Conservation (phyloP, 1,140 invertebrate species). For the Saxidomus purpurata region DNA sequence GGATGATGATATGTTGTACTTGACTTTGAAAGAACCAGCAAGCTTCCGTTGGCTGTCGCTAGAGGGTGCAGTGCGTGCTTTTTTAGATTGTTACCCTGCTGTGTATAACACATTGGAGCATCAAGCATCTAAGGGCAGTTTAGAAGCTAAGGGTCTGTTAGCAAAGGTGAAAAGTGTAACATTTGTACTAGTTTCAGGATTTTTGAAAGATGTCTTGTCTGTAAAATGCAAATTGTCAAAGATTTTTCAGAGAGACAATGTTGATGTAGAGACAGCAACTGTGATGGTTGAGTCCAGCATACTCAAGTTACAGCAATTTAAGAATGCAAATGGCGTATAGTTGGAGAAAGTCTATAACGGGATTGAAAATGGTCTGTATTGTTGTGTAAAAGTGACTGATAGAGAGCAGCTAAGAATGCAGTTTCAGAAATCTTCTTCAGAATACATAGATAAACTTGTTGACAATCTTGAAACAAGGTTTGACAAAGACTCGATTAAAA, state of each 20-base stretch:
- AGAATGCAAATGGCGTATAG: conserved; percentile 3
- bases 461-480: conserved; percentile 19
- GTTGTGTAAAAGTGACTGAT: conserved; percentile 3
- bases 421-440: background rate
- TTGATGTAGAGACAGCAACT: background rate
- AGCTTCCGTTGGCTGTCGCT: conserved; percentile 55
- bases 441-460: background rate
- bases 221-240: too few species aligned
- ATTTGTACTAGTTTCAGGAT: too few species aligned
- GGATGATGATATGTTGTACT: background rate
- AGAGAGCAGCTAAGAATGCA: conserved; percentile 4
- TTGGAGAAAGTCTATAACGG: conserved; percentile 2
- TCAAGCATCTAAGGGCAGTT: background rate
- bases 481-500: conserved; percentile 14
- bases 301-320: background rate
- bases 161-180: background rate
- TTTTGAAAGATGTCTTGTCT: background rate
- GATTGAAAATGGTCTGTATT: background rate
- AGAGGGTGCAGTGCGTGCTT: conserved; percentile 26
- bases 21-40: conserved; percentile 52
- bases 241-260: too few species aligned
- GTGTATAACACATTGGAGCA: background rate
- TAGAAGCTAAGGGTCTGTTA: conserved; percentile 14
- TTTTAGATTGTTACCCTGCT: conserved; percentile 10
- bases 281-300: background rate